These are phyloP conservation scores for Glaucidium brasilianum DNA, from an alignment of 2,113 vertebrate species.

Conservation along the genomic window DNA sequence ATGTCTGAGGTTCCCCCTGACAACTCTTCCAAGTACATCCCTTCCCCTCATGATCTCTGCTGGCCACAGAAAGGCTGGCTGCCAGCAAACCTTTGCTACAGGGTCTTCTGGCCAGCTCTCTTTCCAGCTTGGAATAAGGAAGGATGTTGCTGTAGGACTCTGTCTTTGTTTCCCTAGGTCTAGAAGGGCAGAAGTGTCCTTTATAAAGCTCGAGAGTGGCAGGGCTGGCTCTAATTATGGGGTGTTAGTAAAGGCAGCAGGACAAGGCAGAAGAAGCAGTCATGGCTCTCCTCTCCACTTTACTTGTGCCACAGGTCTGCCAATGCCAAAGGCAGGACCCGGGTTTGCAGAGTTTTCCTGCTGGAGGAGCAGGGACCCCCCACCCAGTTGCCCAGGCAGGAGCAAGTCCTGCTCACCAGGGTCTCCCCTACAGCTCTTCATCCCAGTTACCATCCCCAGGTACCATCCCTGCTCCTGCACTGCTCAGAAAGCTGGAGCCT, in stretches of 20 bases:
- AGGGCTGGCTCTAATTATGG: background rate
- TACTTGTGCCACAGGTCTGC: background rate
- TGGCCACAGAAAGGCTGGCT: no score
- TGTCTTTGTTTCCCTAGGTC: background rate
- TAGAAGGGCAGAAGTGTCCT: background rate
- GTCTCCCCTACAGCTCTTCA: no score
- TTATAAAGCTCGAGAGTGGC: background rate
- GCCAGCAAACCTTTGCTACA: background rate
- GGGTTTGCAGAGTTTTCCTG: background rate
- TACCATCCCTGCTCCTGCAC: background rate
- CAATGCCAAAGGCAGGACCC: background rate
- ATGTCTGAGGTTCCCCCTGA: background rate
- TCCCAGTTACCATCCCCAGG: background rate
- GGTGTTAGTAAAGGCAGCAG: background rate
- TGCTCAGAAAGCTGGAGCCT: background rate
- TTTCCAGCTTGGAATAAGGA: background rate
- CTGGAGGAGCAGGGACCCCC: background rate
- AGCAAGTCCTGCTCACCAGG: fast-evolving
- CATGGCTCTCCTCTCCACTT: background rate
- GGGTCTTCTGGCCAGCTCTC: background rate
- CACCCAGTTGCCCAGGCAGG: background rate
- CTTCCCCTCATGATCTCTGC: background rate
- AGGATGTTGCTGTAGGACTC: background rate
- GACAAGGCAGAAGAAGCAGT: background rate
- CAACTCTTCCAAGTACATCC: background rate